Percentiles rank a stretch among this genome's conserved stretches.
Evolutionary conservation across 2,113 vertebrate species (phyloP).

Genomic region (Pygoscelis antarcticus): DNA sequence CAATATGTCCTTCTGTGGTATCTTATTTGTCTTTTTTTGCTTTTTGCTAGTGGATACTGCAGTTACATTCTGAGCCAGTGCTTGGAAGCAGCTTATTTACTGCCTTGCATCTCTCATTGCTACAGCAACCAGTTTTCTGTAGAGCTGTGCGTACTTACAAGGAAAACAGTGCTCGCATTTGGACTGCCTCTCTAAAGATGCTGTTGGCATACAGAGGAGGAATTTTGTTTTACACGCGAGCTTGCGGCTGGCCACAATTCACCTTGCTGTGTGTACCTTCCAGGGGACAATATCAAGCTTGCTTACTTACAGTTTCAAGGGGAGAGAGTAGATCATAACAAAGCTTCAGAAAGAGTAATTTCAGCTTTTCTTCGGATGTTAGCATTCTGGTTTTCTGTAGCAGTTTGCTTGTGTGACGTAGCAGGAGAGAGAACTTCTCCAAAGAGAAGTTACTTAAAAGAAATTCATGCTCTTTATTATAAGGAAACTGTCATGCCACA

Average conservation of each 20-base stretch:
- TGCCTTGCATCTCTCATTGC: constrained; percentile 54
- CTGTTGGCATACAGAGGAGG: not conserved
- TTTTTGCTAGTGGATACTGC: constrained; percentile 12
- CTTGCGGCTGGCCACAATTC: constrained; percentile 44
- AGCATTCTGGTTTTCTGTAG: not conserved
- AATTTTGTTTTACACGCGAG: constrained; percentile 20
- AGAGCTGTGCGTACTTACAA: not conserved
- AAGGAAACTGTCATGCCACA: not conserved
- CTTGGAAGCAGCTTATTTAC: constrained; percentile 47
- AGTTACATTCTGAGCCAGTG: constrained; percentile 4
- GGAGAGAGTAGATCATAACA: not conserved
- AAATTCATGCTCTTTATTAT: not conserved
- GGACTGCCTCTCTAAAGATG: not conserved
- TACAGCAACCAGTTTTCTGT: constrained; percentile 44
- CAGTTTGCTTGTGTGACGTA: not conserved
- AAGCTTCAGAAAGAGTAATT: not conserved
- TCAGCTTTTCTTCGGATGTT: not conserved
- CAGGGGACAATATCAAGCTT: constrained; percentile 54
- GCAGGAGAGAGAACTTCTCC: not conserved
- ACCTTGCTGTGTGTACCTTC: constrained; percentile 67
- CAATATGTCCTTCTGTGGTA: not conserved
- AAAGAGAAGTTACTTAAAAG: not conserved
- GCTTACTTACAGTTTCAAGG: not conserved
- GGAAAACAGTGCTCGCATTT: not conserved
- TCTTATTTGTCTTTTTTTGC: not conserved